Conservation (phyloP, 1,140 invertebrate species). For the Drepana arcuata region DNA sequence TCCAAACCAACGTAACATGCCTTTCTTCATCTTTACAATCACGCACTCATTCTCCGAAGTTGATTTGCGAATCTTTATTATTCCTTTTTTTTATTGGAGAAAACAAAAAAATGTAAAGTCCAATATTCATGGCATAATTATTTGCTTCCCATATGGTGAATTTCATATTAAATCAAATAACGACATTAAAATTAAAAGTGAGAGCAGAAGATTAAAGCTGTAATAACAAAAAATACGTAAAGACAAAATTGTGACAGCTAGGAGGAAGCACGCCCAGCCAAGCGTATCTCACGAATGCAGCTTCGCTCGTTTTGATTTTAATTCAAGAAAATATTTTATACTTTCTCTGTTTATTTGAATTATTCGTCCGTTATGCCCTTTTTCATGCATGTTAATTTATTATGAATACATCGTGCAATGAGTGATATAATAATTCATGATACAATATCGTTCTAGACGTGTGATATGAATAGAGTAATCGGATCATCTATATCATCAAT, state of each 20-base stretch:
- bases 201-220: slow-evolving; percentile 15
- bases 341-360: slow-evolving; percentile 8
- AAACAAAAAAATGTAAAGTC: too few species aligned
- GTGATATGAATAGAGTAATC: too few species aligned
- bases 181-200: too few species aligned
- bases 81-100: too few species aligned
- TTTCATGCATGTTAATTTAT: not conserved
- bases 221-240: slow-evolving; percentile 24
- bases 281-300: slow-evolving; percentile 32
- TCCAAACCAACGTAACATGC: too few species aligned
- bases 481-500: too few species aligned
- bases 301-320: slow-evolving; percentile 27
- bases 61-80: too few species aligned
- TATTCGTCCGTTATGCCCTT: slow-evolving; percentile 7
- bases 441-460: too few species aligned
- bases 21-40: too few species aligned
- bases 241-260: slow-evolving; percentile 32
- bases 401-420: not conserved
- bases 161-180: too few species aligned
- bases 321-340: slow-evolving; percentile 25
- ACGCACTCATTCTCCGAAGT: not conserved
- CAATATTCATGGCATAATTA: too few species aligned
- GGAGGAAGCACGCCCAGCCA: slow-evolving; percentile 23
- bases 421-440: not conserved
- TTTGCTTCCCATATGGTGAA: too few species aligned